Conservation (phyloP, 1,140 invertebrate species). For the Propsilocerus akamusi region DNA sequence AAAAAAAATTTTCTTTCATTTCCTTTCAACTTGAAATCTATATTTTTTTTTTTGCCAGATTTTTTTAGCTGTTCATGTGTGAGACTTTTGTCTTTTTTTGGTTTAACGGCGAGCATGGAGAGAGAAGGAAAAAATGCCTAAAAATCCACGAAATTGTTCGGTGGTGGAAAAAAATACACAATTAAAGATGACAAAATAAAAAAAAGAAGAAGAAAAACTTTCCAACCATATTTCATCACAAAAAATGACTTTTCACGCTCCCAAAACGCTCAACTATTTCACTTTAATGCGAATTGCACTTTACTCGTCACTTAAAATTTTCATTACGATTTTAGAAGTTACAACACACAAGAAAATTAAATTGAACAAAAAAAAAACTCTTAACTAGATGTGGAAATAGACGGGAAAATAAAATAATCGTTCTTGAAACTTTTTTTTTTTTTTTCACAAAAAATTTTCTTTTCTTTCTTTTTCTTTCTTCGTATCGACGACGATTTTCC, state of each 20-base stretch:
- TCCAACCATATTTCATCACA: no score
- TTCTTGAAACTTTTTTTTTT: not conserved
- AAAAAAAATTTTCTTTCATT: not conserved
- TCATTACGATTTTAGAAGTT: not conserved
- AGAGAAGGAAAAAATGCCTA: not conserved
- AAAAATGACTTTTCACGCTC: not conserved
- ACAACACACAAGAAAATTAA: not conserved
- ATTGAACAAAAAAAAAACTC: not conserved
- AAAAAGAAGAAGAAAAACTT: no score
- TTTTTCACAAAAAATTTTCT: not conserved
- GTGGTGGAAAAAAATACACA: no score
- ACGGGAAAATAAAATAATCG: not conserved
- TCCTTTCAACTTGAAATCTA: not conserved
- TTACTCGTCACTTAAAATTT: not conserved
- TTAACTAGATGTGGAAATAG: not conserved
- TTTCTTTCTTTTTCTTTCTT: not conserved
- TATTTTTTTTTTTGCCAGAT: not conserved
- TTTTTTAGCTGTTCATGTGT: not conserved
- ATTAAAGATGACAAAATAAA: no score
- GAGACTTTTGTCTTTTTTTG: no score
- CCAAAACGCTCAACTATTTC: not conserved
- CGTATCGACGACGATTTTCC: no score
- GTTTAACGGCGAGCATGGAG: no score
- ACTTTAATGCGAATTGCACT: not conserved
- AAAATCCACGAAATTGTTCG: no score